Base-by-base conservation (phyloP, 2,797 vertebrate species). In the Rousettus madagascariensis region DNA sequence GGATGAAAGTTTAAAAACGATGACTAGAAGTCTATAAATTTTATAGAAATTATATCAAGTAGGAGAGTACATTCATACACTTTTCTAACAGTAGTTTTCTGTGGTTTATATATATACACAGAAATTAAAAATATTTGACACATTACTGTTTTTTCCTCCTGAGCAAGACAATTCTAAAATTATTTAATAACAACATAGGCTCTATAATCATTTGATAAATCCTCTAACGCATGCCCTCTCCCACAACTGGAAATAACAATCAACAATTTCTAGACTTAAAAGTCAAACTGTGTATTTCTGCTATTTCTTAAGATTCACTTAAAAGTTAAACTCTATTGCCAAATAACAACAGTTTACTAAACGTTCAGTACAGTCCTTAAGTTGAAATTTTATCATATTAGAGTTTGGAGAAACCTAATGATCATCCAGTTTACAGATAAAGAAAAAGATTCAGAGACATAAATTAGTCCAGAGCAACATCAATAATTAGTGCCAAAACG, bases 211-310 rank as follows among this genome's bases (percentile, higher is more conserved):
- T 68, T 30, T 93, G 63, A 41, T 65, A 94, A 82, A 16, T 15
- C 3, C 11, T 90, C 6, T 33, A 78, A 12, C 69, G 55, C 6
- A 33, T 91, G 33, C 11, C 33, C 26, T 16, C 12, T 86, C 74
- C 86, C n/a, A 68, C 10, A 89, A 38, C 0, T 91, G 57, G 41
- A 96, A 96, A 80, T 72, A 90, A 82, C 49, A 36, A 89, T 43
- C 20, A 93, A 93, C 46, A 16, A 16, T 49, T 72, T 72, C 46
- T 79, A 90, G 13, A 82, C 5, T 72, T 93, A 71, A 95, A 95
- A 90, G 78, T 1, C 41, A 93, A 90, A 79, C 33, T 71, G 13
- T 28, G 86, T 78, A 51, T 11, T 66, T 12, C 7, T 68, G 19
- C n/a, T 77, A 66, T 66, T 86, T 92, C 63, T 59, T 87, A 28